Evolutionary conservation across 2,113 vertebrate species (phyloP).

Genomic region (Etheostoma cragini): DNA sequence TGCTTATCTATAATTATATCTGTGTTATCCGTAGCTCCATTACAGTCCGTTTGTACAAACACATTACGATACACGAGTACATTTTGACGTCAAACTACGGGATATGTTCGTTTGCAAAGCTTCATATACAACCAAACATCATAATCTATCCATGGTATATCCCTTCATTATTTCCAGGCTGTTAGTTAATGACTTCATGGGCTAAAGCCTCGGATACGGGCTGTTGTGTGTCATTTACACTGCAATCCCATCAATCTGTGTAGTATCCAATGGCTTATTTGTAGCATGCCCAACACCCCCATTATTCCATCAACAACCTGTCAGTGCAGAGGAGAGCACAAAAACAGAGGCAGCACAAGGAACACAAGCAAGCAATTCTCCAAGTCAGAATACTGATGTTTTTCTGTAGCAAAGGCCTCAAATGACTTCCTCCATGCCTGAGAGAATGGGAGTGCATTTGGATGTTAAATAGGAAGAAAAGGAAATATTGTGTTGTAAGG

Average conservation of each 20-base stretch:
- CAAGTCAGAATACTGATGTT: conserved; percentile 45
- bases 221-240: conserved; percentile 43
- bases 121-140: neutral
- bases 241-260: conserved; percentile 45
- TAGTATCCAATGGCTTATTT: conserved; percentile 29
- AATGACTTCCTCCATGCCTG: conserved; percentile 24
- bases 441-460: conserved; percentile 40
- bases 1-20: conserved; percentile 66
- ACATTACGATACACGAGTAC: conserved; percentile 28
- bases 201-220: conserved; percentile 10
- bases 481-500: conserved; percentile 48
- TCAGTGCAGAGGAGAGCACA: conserved; percentile 37
- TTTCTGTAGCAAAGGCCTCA: conserved; percentile 18
- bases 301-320: conserved; percentile 61
- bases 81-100: conserved; percentile 43
- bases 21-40: conserved; percentile 40
- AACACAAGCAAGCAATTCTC: conserved; percentile 16
- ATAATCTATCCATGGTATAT: neutral
- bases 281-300: conserved; percentile 31
- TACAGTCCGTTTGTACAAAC: conserved; percentile 41
- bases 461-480: conserved; percentile 48
- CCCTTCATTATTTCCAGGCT: conserved; percentile 20
- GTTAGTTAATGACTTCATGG: conserved; percentile 21
- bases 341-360: conserved; percentile 27
- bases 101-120: conserved; percentile 29